These are phyloP conservation scores for Trochalopteron elliotii DNA, from an alignment of 2,113 vertebrate genomes.

Conservation along the genomic window DNA sequence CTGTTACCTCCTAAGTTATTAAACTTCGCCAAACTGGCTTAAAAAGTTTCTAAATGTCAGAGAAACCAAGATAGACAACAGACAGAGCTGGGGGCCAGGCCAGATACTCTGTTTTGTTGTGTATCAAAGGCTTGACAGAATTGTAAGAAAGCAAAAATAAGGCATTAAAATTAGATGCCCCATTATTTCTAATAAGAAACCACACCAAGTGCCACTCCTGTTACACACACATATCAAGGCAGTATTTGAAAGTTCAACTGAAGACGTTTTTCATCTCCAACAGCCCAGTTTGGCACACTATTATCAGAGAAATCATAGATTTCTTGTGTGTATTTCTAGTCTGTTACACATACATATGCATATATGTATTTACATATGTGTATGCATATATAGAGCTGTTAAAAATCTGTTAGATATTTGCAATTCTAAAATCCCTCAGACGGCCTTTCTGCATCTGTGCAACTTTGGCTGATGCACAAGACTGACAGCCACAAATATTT, in stretches of 20 bases:
- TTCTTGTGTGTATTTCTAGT: background rate
- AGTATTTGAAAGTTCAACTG: background rate
- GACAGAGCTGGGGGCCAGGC: background rate
- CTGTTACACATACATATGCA: background rate
- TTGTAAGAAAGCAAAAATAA: background rate
- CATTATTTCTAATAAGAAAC: background rate
- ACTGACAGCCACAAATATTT: background rate
- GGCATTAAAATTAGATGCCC: background rate
- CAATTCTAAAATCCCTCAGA: background rate
- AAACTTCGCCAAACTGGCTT: background rate
- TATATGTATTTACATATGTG: background rate
- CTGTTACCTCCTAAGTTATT: background rate
- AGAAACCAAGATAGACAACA: background rate
- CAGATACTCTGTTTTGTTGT: background rate
- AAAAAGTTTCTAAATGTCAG: background rate
- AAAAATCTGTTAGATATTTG: background rate
- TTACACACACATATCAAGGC: accelerated
- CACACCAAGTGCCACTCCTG: background rate
- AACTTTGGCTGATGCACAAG: background rate
- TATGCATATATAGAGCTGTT: background rate
- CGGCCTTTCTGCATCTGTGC: background rate
- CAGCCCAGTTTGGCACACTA: background rate
- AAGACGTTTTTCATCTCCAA: background rate
- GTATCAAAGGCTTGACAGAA: background rate
- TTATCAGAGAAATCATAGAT: background rate